These are phyloP conservation scores for Sciurus carolinensis DNA, from an alignment of 2,797 vertebrate genomes.

Conservation along the genomic window DNA sequence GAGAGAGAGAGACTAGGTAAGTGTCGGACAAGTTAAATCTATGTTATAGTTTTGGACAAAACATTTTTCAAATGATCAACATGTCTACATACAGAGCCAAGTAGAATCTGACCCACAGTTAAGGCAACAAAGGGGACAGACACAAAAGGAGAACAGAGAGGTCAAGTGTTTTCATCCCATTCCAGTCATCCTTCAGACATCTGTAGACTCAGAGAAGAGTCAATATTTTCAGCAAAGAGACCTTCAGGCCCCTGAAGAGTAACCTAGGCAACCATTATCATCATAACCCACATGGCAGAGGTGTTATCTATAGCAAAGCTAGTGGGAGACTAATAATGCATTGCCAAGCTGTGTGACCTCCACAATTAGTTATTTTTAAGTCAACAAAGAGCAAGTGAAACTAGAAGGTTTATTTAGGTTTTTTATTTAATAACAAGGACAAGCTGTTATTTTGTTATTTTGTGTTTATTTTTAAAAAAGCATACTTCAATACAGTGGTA, in stretches of 20 bases:
- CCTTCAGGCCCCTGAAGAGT: neutral
- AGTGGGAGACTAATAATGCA: neutral
- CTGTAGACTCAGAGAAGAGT: too few relatives aligned
- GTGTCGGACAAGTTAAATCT: too few relatives aligned
- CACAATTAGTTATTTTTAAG: neutral
- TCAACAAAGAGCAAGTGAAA: neutral
- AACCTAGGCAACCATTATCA: neutral
- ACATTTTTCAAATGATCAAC: neutral
- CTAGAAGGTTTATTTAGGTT: neutral
- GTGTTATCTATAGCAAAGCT: neutral
- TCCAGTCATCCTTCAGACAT: too few relatives aligned
- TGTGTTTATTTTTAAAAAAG: neutral
- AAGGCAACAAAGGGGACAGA: neutral
- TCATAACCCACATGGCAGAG: neutral
- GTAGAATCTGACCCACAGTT: neutral
- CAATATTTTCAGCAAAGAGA: neutral
- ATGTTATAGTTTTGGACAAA: neutral
- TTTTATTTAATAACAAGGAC: neutral
- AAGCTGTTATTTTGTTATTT: neutral
- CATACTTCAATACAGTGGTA: neutral
- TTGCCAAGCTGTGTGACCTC: too few relatives aligned
- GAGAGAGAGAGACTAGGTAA: too few relatives aligned
- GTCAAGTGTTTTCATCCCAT: neutral
- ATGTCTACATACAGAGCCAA: neutral
- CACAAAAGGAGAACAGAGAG: neutral